A percentile compares a stretch with the other conserved stretches of the same genome.
These are phyloP conservation scores for Alligator mississippiensis DNA, from an alignment of 2,113 vertebrate species.

Conservation along the genomic window DNA sequence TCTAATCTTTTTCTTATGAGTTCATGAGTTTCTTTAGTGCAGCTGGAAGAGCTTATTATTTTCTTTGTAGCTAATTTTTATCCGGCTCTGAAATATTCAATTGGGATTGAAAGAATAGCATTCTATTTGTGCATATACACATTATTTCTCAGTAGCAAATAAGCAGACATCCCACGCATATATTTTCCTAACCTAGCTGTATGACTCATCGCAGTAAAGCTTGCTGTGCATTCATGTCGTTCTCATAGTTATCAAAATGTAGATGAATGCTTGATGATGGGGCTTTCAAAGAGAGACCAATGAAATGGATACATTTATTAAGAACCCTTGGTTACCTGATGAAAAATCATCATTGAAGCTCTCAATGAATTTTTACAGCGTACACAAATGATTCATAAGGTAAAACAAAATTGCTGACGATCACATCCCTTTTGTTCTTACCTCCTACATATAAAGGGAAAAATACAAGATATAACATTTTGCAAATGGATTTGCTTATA, in stretches of 20 bases:
- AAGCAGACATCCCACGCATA: neutral
- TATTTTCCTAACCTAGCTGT: neutral
- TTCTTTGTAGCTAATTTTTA: constrained; percentile 14
- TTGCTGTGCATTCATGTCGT: neutral
- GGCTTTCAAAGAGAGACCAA: constrained; percentile 15
- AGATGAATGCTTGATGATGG: neutral
- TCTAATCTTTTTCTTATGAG: constrained; percentile 2
- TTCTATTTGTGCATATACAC: constrained; percentile 2
- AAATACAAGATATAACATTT: neutral
- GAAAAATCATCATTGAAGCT: neutral
- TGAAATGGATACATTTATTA: neutral
- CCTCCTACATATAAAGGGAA: neutral
- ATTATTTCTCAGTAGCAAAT: neutral
- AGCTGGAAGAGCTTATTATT: neutral
- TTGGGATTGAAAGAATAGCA: constrained; percentile 1
- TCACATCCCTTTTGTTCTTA: neutral
- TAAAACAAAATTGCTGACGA: neutral
- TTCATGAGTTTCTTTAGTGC: constrained; percentile 22
- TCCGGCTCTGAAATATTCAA: constrained; percentile 25
- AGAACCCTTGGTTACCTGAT: neutral
- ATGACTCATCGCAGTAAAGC: neutral
- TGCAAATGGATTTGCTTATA: neutral
- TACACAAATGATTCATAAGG: neutral
- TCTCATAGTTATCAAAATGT: constrained; percentile 1
- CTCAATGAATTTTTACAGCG: neutral